Conservation (phyloP, 2,113 vertebrate genomes). For the Dinomys branickii region DNA sequence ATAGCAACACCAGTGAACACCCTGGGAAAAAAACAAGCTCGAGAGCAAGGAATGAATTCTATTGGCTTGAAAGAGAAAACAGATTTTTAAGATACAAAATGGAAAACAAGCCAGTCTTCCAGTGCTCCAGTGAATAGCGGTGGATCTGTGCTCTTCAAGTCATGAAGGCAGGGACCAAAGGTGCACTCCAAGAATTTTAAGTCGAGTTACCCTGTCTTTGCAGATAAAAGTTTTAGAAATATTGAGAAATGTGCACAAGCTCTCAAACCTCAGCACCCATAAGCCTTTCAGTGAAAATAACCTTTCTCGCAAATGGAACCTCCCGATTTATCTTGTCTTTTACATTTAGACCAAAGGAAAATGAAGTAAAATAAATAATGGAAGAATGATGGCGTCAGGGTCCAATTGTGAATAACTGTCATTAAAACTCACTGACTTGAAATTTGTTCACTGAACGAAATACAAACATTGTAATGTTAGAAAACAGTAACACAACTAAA, state of each 20-base stretch:
- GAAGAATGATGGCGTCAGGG: accelerated
- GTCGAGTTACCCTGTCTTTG: not conserved
- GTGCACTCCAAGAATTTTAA: not conserved
- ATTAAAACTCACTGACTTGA: not conserved
- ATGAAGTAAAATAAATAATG: not conserved
- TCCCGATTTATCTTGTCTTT: not conserved
- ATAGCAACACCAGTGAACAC: accelerated
- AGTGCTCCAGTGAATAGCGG: not conserved
- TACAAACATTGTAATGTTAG: not conserved
- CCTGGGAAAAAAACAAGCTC: not conserved
- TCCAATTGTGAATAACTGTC: no score
- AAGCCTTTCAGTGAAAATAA: not conserved
- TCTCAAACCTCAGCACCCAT: not conserved
- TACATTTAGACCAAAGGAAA: not conserved
- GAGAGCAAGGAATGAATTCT: not conserved
- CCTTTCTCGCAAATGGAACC: not conserved
- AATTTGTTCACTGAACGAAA: not conserved
- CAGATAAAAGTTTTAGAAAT: not conserved
- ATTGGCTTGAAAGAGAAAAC: not conserved
- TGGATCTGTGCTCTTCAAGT: not conserved
- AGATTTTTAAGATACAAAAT: not conserved
- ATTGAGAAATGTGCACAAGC: not conserved
- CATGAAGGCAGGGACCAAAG: not conserved
- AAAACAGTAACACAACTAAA: not conserved
- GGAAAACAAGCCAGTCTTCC: not conserved